Evolutionary conservation across 2,888 invertebrate genomes (phyloP), one percentile per base, ranked within the genome.

Genomic region (Cryptophagus acutangulus): DNA sequence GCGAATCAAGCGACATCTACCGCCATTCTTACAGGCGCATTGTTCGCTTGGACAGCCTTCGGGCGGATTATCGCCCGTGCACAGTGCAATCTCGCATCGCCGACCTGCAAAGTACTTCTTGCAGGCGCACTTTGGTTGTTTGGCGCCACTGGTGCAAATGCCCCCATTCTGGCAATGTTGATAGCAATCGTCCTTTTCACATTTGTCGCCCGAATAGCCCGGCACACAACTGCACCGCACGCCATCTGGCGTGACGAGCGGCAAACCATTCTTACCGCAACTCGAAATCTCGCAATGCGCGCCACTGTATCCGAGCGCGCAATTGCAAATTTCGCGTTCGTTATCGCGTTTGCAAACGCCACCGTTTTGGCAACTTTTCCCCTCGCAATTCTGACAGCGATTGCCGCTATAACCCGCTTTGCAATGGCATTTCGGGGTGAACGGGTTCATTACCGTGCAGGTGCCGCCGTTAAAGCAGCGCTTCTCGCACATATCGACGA

Each of bases 151-250:
- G 56, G 45, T 72, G 73, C 1, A 61, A 1, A 61, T 66, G 50
- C 81, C 82, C 24, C 77, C 78, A 58, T 78, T 77, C 43, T 71
- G 71, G 55, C 82, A 83, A 46, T 73, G 73, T 17, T 72, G 71
- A 10, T 71, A 65, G 58, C 83, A 82, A 3, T 70, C 65, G 52
- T 77, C 73, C 25, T 71, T 70, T 48, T 82, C 78, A 57, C 84
- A 84, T 9, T 71, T 70, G 33, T 74, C 73, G 2, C 83, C 83
- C 0, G 71, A 59, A 50, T 66, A 76, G 1, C 76, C 75, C 1
- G 65, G 56, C n/a, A 61, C 61, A 53, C 77, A 78, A n/a, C 55
- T 54, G 55, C 77, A 77, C 9, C 46, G 46, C 10, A 57, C 30
- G 1, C 54, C 55, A 16, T 38, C 48, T 1, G 57, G 40, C 13